Evolutionary conservation across 1,140 invertebrate species (phyloP).

Genomic region (Colletes latitarsis): DNA sequence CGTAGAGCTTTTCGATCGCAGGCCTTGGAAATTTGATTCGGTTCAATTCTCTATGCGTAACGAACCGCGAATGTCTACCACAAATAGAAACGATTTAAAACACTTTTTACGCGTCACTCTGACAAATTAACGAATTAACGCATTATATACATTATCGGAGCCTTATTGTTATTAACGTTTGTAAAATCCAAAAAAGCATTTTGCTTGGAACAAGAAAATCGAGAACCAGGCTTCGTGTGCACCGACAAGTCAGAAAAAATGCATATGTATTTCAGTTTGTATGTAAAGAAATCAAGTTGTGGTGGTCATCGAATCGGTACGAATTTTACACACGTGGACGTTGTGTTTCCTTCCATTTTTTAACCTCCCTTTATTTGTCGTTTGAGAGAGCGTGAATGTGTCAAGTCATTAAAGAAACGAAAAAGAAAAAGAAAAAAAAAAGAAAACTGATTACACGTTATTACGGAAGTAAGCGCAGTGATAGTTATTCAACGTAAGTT

Average conservation of each 20-base stretch:
- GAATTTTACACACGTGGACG: slow-evolving; percentile 14
- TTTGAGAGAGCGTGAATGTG: slow-evolving; percentile 1
- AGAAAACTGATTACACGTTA: slow-evolving; percentile 46
- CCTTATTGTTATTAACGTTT: slow-evolving; percentile 17
- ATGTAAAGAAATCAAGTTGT: not conserved
- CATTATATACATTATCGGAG: not conserved
- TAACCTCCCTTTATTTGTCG: slow-evolving; percentile 2
- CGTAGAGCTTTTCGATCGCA: slow-evolving; percentile 20
- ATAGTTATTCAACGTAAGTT: slow-evolving; percentile 71
- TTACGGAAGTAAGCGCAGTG: slow-evolving; percentile 71
- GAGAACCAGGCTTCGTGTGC: not conserved
- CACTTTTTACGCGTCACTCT: slow-evolving; percentile 34
- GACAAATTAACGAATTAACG: slow-evolving; percentile 22
- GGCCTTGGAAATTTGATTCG: not conserved
- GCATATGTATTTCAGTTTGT: too few species aligned
- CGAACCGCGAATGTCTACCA: slow-evolving; percentile 9
- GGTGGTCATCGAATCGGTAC: not conserved
- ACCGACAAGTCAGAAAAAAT: too few species aligned
- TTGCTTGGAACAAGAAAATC: not conserved
- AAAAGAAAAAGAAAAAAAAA: not conserved
- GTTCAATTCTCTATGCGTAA: not conserved
- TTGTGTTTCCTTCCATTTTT: not conserved
- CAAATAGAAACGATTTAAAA: slow-evolving; percentile 21
- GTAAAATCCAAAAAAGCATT: not conserved
- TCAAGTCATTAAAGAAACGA: slow-evolving; percentile 5